These are phyloP conservation scores for Henricia sp. DNA, from an alignment of 53 echinoderm and acorn worm genomes.

Conservation along the genomic window DNA sequence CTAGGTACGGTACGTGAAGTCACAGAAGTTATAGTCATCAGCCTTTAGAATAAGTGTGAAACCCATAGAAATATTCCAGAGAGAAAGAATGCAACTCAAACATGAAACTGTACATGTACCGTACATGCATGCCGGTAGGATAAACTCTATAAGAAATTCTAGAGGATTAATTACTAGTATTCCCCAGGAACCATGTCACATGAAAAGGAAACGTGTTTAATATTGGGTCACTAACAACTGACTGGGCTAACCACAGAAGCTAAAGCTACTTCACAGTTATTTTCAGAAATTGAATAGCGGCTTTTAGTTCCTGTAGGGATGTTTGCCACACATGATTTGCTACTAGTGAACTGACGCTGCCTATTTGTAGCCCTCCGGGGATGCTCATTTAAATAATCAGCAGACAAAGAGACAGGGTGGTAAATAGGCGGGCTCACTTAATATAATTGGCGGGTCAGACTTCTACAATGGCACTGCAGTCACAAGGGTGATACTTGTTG, in stretches of 20 bases:
- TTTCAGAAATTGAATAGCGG: constrained; percentile 50
- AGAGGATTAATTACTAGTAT: neutral
- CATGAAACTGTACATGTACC: neutral
- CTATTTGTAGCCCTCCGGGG: constrained; percentile 46
- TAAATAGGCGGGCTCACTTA: constrained; percentile 1
- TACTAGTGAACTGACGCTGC: constrained; percentile 22
- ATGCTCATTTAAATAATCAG: constrained; percentile 58
- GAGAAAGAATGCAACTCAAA: neutral
- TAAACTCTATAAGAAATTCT: too few species aligned
- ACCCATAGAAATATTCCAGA: neutral
- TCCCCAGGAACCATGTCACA: constrained; percentile 14
- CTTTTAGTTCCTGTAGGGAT: neutral
- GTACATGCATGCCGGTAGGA: neutral
- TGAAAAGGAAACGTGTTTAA: neutral
- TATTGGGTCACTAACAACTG: constrained; percentile 51
- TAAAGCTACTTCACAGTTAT: constrained; percentile 16
- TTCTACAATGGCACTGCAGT: neutral
- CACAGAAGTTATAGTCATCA: too few species aligned
- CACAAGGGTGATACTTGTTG: neutral
- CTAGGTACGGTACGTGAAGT: too few species aligned
- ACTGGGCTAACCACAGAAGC: constrained; percentile 18
- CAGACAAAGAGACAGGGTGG: too few species aligned
- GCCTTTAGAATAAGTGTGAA: neutral
- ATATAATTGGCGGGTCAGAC: constrained; percentile 29
- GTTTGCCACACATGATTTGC: constrained; percentile 54